Evolutionary conservation across 2,888 invertebrate species (phyloP), one percentile per base, ranked within the genome.

Genomic region (Acanthosepion esculentum): DNA sequence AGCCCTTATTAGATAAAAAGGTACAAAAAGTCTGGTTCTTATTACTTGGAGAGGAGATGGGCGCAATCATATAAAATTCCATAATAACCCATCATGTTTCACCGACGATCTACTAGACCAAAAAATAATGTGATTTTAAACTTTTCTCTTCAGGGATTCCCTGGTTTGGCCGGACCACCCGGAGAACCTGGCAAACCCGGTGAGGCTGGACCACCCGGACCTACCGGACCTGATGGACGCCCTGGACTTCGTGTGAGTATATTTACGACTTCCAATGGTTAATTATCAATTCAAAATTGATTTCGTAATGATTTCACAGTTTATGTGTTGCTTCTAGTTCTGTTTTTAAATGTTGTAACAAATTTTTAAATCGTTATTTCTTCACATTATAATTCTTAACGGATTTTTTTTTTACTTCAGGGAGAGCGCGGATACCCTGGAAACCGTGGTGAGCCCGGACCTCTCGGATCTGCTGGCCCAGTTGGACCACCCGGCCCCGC

Each of bases 91-190:
- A 53, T 53, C 10, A 12, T 53, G 50, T 15, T 53, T 15, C 50
- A 15, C 15, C 15, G 15, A 53, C 15, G 50, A 10, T 1, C 10
- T 53, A 20, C 23, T 23, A 23, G 59, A 59, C 5, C 59, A 18
- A 6, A 55, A 23, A 26, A 59, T 59, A 23, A 59, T 59, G 20
- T 23, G 59, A 59, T 59, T 59, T 20, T 23, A 59, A 59, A 15
- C 33, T n/a, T 78, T n/a, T 78, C 23, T n/a, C 12, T 18, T 41
- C 92, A 92, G 92, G 92, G 92, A 92, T 48, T 50, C 48, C 92
- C 59, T 64, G 98, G 98, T 94, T 95, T 96, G 20, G 96, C 97
- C 29, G 98, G 98, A 94, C 97, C 98, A 91, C 98, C 98, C 23
- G 98, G 96, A 94, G 96, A 96, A 59, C 92, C 94, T 7, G 96